Percentiles rank a stretch among this genome's conserved stretches.
phyloP scores from a whole-genome alignment of 2,113 vertebrate species.

The Cryptotis parvus region DNA sequence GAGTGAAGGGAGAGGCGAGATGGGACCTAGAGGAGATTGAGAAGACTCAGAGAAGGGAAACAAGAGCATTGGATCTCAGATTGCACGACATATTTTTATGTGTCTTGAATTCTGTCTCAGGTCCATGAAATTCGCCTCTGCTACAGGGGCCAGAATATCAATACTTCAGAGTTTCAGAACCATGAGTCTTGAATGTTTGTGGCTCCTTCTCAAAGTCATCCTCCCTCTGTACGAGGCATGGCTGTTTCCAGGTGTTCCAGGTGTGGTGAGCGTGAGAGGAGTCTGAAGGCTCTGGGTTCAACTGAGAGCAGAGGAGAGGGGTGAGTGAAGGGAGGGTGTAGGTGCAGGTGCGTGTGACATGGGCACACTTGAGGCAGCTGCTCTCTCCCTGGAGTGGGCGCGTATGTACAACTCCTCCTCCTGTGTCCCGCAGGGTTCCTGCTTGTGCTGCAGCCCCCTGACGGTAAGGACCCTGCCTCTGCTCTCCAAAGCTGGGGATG shows the following conservation, averaged over 20 bases:
- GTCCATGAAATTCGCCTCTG: neutral
- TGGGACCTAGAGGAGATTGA: neutral
- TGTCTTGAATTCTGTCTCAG: neutral
- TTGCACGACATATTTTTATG: neutral
- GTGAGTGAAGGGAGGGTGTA: neutral
- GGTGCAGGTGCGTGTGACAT: neutral
- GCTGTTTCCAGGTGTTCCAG: neutral
- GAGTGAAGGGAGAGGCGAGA: neutral
- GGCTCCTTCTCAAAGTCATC: neutral
- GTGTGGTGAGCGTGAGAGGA: neutral
- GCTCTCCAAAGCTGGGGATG: neutral
- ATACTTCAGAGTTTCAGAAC: neutral
- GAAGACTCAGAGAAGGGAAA: neutral
- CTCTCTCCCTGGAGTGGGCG: no score
- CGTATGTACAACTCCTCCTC: neutral
- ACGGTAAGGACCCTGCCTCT: constrained; percentile 65
- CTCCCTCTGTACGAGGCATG: rapidly evolving
- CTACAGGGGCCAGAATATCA: neutral
- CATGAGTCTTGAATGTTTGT: neutral
- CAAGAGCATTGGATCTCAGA: neutral
- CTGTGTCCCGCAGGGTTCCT: constrained; percentile 64
- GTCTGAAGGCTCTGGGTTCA: neutral
- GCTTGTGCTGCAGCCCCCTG: constrained; percentile 46
- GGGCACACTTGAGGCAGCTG: no score
- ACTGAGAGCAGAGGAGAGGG: neutral